These are phyloP conservation scores for Acronicta aceris DNA, from an alignment of 2,888 invertebrate species.

Conservation along the genomic window DNA sequence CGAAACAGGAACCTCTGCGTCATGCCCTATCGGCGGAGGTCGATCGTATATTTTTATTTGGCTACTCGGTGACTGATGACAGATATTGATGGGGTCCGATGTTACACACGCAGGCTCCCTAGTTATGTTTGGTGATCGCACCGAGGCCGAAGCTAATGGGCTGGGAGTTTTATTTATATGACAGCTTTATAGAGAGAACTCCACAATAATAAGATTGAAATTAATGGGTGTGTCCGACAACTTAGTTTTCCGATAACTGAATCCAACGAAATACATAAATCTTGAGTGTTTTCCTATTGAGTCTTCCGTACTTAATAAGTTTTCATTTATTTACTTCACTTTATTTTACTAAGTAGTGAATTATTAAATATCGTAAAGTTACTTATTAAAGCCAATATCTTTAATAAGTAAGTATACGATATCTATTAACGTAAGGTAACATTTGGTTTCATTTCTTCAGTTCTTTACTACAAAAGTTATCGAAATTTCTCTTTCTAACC, in stretches of 20 bases:
- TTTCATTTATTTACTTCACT: conserved; percentile 26
- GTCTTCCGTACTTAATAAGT: conserved; percentile 30
- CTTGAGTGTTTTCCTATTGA: conserved; percentile 54
- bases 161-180: conserved; percentile 81
- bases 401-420: too few species aligned
- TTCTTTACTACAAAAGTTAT: conserved; percentile 6
- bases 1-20: conserved; percentile 71
- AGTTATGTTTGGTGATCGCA: conserved; percentile 73
- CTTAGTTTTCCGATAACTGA: conserved; percentile 63
- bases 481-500: conserved; percentile 35
- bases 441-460: conserved; percentile 1
- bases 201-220: conserved; percentile 76
- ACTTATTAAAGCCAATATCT: too few species aligned
- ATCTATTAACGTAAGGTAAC: too few species aligned
- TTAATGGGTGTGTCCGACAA: conserved; percentile 72
- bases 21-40: conserved; percentile 68
- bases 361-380: conserved; percentile 15
- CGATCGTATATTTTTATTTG: conserved; percentile 84
- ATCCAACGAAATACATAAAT: conserved; percentile 60
- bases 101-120: conserved; percentile 71
- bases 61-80: conserved; percentile 82
- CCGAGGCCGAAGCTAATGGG: conserved; percentile 72
- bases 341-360: conserved; percentile 6
- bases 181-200: conserved; percentile 76
- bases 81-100: conserved; percentile 84